A percentile compares a stretch with the other conserved stretches of the same genome.
These are phyloP conservation scores for Nephrotoma flavescens DNA, from an alignment of 2,888 invertebrate species.

Conservation along the genomic window DNA sequence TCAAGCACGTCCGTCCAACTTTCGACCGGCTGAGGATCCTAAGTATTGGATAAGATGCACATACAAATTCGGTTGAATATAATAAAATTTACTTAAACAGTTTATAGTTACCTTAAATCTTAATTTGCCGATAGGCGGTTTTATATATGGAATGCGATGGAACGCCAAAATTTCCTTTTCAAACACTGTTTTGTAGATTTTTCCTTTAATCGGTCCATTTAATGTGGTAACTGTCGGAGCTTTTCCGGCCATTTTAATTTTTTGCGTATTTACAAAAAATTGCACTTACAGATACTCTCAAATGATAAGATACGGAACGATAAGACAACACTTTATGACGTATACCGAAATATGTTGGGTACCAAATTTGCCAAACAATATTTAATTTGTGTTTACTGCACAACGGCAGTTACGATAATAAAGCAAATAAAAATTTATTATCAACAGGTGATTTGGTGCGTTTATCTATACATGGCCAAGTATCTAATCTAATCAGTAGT, in stretches of 20 bases:
- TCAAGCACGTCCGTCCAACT: not conserved
- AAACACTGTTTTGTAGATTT: not conserved
- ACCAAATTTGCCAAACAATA: no score
- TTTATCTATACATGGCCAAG: no score
- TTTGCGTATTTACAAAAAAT: no score
- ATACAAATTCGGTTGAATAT: not conserved
- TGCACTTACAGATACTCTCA: no score
- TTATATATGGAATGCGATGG: not conserved
- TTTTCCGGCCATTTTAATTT: not conserved
- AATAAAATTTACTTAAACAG: not conserved
- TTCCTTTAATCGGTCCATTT: not conserved
- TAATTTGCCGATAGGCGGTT: not conserved
- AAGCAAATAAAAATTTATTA: no score
- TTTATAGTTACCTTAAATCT: not conserved
- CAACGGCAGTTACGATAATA: no score
- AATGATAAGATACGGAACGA: no score
- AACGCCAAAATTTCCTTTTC: not conserved
- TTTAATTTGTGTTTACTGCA: no score
- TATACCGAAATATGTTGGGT: no score
- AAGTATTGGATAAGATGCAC: not conserved
- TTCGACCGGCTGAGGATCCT: not conserved
- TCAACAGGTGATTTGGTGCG: no score
- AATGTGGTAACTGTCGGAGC: not conserved
- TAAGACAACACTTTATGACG: no score
- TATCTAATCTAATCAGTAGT: no score